Evolutionary conservation across 2,888 invertebrate genomes (phyloP).

Genomic region (Amaurobius ferox): DNA sequence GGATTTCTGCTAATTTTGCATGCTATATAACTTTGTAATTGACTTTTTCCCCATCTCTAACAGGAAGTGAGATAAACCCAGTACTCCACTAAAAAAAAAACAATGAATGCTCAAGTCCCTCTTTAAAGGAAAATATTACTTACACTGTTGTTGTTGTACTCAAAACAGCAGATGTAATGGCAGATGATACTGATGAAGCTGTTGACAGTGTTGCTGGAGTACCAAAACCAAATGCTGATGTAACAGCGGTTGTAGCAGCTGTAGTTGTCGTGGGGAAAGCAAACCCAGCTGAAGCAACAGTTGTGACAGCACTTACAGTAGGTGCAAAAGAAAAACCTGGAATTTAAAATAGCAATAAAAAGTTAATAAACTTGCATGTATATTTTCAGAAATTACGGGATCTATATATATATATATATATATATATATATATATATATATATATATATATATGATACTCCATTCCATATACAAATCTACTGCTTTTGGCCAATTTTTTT

Average conservation of each 20-base stretch:
- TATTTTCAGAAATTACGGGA: not conserved
- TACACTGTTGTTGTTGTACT: constrained; percentile 70
- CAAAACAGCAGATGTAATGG: constrained; percentile 55
- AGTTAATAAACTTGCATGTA: not conserved
- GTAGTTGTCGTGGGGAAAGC: constrained; percentile 16
- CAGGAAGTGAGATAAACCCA: no score
- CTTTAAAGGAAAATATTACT: no score
- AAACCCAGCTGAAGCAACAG: constrained; percentile 23
- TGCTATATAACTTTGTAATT: no score
- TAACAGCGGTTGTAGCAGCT: constrained; percentile 19
- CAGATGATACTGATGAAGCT: constrained; percentile 46
- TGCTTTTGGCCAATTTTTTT: no score
- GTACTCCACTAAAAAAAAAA: no score
- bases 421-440: not conserved
- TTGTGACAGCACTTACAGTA: not conserved
- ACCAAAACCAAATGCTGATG: constrained; percentile 36
- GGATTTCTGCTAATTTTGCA: no score
- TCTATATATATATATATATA: not conserved
- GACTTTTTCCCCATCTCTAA: no score
- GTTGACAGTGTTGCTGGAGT: constrained; percentile 24
- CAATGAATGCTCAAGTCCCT: no score
- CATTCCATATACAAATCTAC: no score
- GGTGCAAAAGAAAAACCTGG: constrained; percentile 40
- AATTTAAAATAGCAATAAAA: not conserved
- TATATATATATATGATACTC: not conserved